Evolutionary conservation across 2,888 invertebrate genomes (phyloP).

Genomic region (Drosophila borborema): DNA sequence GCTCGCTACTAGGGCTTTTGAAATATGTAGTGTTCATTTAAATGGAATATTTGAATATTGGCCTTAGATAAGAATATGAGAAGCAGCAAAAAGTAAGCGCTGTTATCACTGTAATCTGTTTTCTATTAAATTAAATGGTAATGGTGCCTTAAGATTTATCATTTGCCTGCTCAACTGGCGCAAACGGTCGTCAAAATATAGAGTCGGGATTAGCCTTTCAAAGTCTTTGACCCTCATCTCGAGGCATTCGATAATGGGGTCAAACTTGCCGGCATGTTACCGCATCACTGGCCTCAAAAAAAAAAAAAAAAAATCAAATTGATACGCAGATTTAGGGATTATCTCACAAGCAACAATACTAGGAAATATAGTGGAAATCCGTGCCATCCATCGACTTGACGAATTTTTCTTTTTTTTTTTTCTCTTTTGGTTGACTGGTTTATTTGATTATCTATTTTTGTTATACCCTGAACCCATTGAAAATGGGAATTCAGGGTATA

Average conservation of each 20-base stretch:
- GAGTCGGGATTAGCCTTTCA: constrained; percentile 9
- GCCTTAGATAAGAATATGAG: neutral
- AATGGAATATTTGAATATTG: neutral
- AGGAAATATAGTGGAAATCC: constrained; percentile 58
- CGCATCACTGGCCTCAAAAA: constrained; percentile 43
- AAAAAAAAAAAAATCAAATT: constrained; percentile 39
- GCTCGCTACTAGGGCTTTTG: no score
- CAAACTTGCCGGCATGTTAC: constrained; percentile 37
- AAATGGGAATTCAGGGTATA: no score
- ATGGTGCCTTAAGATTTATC: constrained; percentile 8
- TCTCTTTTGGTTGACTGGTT: constrained; percentile 30
- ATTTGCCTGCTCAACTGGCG: constrained; percentile 5
- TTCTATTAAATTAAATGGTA: constrained; percentile 8
- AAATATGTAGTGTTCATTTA: no score
- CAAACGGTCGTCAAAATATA: constrained; percentile 3
- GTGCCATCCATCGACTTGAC: constrained; percentile 40
- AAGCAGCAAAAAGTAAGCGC: neutral
- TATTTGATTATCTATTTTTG: constrained; percentile 30
- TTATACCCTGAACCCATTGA: neutral
- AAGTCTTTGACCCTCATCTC: constrained; percentile 32
- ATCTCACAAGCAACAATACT: constrained; percentile 63
- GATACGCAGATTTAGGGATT: constrained; percentile 62
- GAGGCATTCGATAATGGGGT: constrained; percentile 25
- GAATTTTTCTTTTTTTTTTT: constrained; percentile 30
- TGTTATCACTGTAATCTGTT: constrained; percentile 23